Conservation (phyloP, 2,888 invertebrate genomes). For the Leucophenga maculata region DNA sequence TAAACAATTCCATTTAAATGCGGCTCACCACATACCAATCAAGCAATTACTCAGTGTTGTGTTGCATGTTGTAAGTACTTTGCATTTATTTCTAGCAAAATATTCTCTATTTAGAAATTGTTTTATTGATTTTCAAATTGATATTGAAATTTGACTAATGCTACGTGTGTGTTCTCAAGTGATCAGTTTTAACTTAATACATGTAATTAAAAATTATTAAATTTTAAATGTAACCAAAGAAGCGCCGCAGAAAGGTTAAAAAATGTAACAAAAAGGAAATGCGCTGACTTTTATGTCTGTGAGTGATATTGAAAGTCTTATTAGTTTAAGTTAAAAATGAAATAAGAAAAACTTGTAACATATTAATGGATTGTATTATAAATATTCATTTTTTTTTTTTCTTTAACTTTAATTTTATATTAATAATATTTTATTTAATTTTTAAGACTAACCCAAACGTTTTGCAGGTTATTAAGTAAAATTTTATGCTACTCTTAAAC, state of each 20-base stretch:
- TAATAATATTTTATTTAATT: neutral
- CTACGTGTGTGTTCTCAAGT: conserved; percentile 60
- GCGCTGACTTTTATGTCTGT: conserved; percentile 9
- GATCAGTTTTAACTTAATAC: conserved; percentile 14
- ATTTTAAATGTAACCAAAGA: neutral
- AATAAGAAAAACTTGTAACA: neutral
- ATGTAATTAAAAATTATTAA: neutral
- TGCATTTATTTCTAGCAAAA: conserved; percentile 31
- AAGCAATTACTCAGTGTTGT: conserved; percentile 18
- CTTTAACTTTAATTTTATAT: conserved; percentile 17
- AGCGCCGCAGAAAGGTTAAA: neutral
- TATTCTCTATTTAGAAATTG: conserved; percentile 27
- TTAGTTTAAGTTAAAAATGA: neutral
- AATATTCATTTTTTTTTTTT: conserved; percentile 18
- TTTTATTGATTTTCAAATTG: conserved; percentile 14
- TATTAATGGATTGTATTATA: conserved; percentile 6
- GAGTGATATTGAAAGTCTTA: conserved; percentile 4
- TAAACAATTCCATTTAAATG: too few relatives aligned
- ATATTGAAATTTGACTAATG: conserved; percentile 25
- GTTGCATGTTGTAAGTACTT: conserved; percentile 40
- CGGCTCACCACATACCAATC: neutral
- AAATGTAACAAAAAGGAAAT: conserved; percentile 10
- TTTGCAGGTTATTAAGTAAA: conserved; percentile 31
- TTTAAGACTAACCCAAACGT: conserved; percentile 21
- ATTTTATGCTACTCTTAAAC: conserved; percentile 17